A percentile compares a stretch with the other conserved stretches of the same genome.
Conservation (phyloP, 2,888 invertebrate species). For the Hemaris fuciformis region DNA sequence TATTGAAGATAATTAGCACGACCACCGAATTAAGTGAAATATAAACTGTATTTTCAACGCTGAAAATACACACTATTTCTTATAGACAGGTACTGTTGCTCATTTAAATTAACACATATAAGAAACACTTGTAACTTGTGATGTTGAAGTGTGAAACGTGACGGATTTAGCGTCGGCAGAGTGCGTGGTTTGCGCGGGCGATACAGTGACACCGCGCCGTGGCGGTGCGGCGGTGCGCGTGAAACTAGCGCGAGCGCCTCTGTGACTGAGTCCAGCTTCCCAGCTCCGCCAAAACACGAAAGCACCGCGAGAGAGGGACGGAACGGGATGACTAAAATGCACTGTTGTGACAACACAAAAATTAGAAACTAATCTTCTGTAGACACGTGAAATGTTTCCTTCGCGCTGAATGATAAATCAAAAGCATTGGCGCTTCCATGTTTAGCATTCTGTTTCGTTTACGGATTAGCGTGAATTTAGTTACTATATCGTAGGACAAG, state of each 20-base stretch:
- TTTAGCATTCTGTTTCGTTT: neutral
- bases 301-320: conserved; percentile 64
- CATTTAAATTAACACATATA: conserved; percentile 29
- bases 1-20: neutral
- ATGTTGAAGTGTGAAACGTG: conserved; percentile 40
- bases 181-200: conserved; percentile 29
- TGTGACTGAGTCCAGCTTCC: conserved; percentile 33
- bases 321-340: conserved; percentile 47
- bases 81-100: conserved; percentile 16
- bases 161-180: conserved; percentile 45
- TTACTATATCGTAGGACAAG: no score
- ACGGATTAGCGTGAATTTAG: no score
- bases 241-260: conserved; percentile 68
- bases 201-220: conserved; percentile 37
- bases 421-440: conserved; percentile 3
- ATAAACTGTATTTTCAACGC: neutral
- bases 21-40: neutral
- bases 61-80: neutral
- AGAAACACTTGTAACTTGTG: conserved; percentile 37
- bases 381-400: conserved; percentile 34
- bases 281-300: conserved; percentile 61
- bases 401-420: conserved; percentile 20
- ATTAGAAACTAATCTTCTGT: conserved; percentile 42
- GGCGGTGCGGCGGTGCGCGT: no score
- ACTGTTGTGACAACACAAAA: conserved; percentile 49